phyloP scores from a whole-genome alignment of 2,797 vertebrate species.

The Percopsis omiscomaycus region DNA sequence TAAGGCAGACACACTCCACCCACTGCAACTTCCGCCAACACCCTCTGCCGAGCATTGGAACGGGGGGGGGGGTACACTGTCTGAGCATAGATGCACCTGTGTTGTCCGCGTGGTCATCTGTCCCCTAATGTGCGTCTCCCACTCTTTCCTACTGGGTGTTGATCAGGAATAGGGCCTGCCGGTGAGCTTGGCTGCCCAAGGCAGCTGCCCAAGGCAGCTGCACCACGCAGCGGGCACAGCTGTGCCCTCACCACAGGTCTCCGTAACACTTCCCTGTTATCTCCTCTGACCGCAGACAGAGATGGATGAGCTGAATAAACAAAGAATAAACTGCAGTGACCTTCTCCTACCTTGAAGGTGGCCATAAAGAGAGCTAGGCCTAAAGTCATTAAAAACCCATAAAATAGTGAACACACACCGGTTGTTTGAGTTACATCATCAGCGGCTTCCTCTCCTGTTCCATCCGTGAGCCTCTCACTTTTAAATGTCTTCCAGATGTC shows the following conservation, averaged over 20 bases:
- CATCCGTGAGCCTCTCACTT: conserved; percentile 8
- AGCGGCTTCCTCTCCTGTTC: conserved; percentile 8
- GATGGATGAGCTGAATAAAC: background rate
- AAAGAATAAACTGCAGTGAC: background rate
- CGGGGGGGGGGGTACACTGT: too few species aligned
- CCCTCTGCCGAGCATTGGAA: too few species aligned
- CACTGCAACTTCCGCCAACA: too few species aligned
- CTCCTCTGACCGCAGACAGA: background rate
- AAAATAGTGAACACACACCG: too few species aligned
- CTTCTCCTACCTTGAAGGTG: background rate
- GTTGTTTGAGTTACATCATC: background rate
- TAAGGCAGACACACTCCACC: too few species aligned
- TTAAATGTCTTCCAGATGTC: conserved; percentile 28
- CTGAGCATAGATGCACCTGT: background rate
- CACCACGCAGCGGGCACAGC: conserved; percentile 12
- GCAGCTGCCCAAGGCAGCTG: background rate
- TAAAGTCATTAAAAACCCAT: too few species aligned
- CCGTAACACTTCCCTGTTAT: background rate
- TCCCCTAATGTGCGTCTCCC: background rate
- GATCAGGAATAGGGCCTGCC: background rate
- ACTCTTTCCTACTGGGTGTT: background rate
- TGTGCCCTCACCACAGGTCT: conserved; percentile 10
- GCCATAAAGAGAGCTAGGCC: too few species aligned
- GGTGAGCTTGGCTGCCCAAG: conserved; percentile 4
- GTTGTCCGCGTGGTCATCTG: background rate